These are phyloP conservation scores for Danio aesculapii DNA, from an alignment of 2,797 vertebrate species.

Conservation along the genomic window DNA sequence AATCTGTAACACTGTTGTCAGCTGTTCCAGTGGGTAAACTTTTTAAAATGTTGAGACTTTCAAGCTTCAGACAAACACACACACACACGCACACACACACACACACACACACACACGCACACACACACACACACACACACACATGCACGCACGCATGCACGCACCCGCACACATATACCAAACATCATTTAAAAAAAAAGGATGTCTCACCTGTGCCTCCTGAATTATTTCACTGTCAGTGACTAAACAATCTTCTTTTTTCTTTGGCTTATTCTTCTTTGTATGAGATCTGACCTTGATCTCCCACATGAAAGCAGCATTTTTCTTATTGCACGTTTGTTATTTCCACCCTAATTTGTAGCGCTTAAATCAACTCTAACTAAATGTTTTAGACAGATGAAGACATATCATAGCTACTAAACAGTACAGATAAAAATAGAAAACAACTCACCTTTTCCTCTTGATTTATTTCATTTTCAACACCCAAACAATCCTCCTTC, in stretches of 20 bases:
- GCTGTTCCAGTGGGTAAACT: too few species aligned
- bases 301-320: conserved; percentile 17
- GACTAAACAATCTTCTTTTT: conserved; percentile 2
- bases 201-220: conserved; percentile 20
- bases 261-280: conserved; percentile 15
- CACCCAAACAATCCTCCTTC: background rate
- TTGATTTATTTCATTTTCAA: background rate
- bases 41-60: too few species aligned
- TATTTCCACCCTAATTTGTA: background rate
- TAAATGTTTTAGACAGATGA: background rate
- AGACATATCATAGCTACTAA: background rate
- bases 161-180: too few species aligned
- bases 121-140: too few species aligned
- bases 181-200: background rate
- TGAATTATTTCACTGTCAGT: background rate
- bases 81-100: too few species aligned
- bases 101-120: too few species aligned
- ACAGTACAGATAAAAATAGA: background rate
- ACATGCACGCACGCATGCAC: too few species aligned
- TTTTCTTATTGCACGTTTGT: background rate
- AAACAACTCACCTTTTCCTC: conserved; percentile 31
- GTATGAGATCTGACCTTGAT: conserved; percentile 10
- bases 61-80: too few species aligned
- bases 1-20: too few species aligned
- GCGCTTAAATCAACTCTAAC: background rate